Evolutionary conservation across 2,113 vertebrate species (phyloP).

Genomic region (Pomatorhinus ruficollis): DNA sequence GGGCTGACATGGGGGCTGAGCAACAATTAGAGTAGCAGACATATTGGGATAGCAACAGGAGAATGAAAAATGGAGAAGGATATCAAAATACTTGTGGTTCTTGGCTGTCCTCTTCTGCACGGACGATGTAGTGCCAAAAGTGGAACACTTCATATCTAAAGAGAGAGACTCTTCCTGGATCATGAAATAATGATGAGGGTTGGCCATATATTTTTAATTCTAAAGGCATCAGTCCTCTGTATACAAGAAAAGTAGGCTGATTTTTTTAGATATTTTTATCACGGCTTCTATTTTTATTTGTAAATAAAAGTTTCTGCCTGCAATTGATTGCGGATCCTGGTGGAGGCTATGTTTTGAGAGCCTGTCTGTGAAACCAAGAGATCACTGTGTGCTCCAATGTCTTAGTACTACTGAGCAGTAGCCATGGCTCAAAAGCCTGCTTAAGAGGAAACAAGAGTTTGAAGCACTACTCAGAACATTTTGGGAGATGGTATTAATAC

Average conservation of each 20-base stretch:
- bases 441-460: neutral
- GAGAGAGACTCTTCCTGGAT: neutral
- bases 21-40: accelerated
- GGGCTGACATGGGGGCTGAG: accelerated
- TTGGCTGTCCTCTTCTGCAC: neutral
- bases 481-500: neutral
- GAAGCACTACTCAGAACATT: neutral
- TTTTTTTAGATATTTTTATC: neutral
- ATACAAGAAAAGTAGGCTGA: neutral
- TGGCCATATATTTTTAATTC: neutral
- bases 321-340: neutral
- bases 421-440: neutral
- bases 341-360: neutral
- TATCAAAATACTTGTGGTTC: neutral
- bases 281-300: neutral
- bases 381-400: neutral
- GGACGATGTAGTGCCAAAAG: neutral
- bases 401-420: neutral
- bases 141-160: neutral
- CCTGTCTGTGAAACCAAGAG: neutral
- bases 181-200: neutral
- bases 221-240: neutral
- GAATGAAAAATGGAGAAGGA: neutral
- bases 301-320: neutral
- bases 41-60: accelerated